Evolutionary conservation across 2,888 invertebrate genomes (phyloP), one percentile per base, ranked within the genome.

Genomic region (Eristalis arbustorum): DNA sequence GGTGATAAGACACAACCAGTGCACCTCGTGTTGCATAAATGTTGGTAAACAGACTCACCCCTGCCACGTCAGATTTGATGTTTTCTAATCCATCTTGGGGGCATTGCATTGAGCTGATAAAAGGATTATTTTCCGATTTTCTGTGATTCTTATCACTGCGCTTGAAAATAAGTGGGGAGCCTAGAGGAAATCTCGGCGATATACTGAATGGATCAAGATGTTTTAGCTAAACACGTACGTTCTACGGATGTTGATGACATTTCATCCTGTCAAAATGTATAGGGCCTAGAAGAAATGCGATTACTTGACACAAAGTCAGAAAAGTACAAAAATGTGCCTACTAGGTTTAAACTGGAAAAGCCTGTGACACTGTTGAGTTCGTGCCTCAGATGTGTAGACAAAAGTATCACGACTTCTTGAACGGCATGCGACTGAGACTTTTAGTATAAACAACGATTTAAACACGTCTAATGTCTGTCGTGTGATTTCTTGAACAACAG

Each of bases 221-320:
- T 5, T 13, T 18, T 5, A 2, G 13, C 0, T 14, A 23, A 3
- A 13, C 59, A 59, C 31, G 67, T 37, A 78, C 83, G 49, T 69
- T 78, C 83, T 37, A 69, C 37, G 0, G 63, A 69, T 11, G 28
- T 61, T 68, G 63, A 28, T 0, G 73, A 13, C 73, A 77, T 83
- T 57, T 59, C 11, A 59, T 67, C 66, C 10, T 37, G 56, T 56
- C n/a, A n/a, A 56, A 6, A n/a, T 56, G 5, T 49, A 49, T 6
- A 8, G n/a, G 18, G 22, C 8, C 0, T 31, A 1, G n/a, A 56
- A 56, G 18, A 56, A 56, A n/a, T 22, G 6, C 3, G 56, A n/a
- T 56, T 22, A 1, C 5, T 56, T 56, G n/a, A 8, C 8, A 10
- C 8, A 56, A 10, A 18, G 56, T 56, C n/a, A n/a, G 18, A 56